These are phyloP conservation scores for Erethizon dorsatum DNA, from an alignment of 2,797 vertebrate genomes.

Conservation along the genomic window DNA sequence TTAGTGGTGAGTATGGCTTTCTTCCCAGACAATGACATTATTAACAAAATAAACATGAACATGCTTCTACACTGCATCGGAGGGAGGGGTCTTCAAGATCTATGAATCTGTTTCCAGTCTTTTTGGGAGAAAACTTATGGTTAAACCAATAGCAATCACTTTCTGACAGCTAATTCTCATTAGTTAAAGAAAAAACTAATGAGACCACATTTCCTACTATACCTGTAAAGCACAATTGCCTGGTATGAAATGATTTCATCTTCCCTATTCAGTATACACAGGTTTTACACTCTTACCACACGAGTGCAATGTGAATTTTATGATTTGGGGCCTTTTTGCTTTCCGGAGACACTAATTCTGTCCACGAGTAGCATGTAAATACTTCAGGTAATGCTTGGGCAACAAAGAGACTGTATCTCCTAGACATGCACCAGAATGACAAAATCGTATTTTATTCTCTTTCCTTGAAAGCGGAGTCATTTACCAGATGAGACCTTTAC, in stretches of 20 bases:
- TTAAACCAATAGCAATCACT: not conserved
- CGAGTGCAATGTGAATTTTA: not conserved
- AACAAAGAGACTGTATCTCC: not conserved
- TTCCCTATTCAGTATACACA: not conserved
- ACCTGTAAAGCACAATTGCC: not conserved
- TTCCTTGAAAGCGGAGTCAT: conserved; percentile 18
- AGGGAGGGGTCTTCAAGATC: not conserved
- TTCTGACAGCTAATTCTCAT: conserved; percentile 16
- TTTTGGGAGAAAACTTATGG: not conserved
- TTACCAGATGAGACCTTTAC: not conserved
- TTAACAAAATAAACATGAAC: not conserved
- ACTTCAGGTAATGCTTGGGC: not conserved
- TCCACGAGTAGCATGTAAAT: not conserved
- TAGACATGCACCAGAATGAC: not conserved
- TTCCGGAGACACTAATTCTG: not conserved
- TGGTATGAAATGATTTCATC: not conserved
- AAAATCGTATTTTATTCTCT: conserved; percentile 5
- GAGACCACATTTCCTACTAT: not conserved
- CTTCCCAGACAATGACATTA: not conserved
- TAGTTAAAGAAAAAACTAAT: not conserved
- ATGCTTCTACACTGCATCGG: not conserved
- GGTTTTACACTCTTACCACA: not conserved
- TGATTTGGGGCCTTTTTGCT: not conserved
- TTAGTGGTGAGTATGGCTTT: not conserved
- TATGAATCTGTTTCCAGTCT: not conserved